Conservation (phyloP, 2,797 vertebrate species). For the Heliangelus exortis region DNA sequence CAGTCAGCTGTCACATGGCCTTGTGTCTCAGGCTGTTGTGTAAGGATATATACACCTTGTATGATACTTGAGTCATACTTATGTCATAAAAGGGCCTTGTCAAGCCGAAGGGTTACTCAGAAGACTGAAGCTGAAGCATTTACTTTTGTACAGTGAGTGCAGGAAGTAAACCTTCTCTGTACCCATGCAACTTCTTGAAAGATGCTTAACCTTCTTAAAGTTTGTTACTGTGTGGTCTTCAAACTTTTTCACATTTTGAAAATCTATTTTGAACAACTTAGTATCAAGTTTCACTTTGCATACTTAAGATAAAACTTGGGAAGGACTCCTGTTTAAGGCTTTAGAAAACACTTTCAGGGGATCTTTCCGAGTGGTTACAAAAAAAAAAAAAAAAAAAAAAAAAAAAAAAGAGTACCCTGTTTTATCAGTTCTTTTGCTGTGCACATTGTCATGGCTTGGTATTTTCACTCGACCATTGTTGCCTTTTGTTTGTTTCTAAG, state of each 20-base stretch:
- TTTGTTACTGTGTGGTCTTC: background rate
- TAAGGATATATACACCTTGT: accelerated
- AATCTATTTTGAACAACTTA: background rate
- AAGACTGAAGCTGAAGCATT: background rate
- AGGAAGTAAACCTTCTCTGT: background rate
- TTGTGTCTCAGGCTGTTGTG: accelerated
- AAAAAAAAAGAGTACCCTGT: background rate
- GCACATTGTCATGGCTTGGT: accelerated
- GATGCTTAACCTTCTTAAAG: background rate
- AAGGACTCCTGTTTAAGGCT: background rate
- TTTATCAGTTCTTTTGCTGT: background rate
- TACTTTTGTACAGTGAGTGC: too few relatives aligned
- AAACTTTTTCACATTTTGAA: background rate
- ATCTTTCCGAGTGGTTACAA: background rate
- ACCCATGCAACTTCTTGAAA: accelerated
- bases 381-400: too few relatives aligned
- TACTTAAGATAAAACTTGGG: background rate
- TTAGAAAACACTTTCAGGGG: background rate
- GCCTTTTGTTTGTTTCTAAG: background rate
- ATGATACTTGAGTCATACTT: background rate
- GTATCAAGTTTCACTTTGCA: background rate
- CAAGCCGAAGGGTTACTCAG: background rate
- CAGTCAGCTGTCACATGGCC: background rate
- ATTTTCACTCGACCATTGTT: background rate
- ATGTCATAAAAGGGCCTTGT: background rate